These are phyloP conservation scores for Drosophila mercatorum DNA, from an alignment of 2,888 invertebrate genomes.

Conservation along the genomic window DNA sequence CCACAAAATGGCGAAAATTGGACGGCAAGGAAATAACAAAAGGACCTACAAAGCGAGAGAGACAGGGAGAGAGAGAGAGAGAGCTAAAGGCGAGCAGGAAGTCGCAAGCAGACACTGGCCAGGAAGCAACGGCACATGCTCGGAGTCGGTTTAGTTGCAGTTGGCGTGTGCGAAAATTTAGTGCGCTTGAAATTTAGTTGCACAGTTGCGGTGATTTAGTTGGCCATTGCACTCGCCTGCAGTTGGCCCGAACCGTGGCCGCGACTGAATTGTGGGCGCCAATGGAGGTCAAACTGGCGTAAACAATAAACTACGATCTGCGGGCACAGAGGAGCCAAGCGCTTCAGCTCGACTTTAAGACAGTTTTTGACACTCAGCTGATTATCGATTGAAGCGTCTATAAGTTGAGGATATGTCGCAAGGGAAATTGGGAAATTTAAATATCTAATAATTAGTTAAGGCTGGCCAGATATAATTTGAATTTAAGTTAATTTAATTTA, in stretches of 20 bases:
- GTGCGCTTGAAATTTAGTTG: slow-evolving; percentile 79
- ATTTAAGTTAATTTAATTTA: too few species aligned
- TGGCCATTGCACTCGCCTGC: slow-evolving; percentile 43
- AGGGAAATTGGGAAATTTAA: background rate
- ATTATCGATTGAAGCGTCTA: background rate
- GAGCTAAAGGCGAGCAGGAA: slow-evolving; percentile 6
- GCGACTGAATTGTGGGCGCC: slow-evolving; percentile 22
- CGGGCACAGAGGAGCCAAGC: background rate
- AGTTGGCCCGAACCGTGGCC: slow-evolving; percentile 25
- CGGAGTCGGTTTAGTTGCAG: slow-evolving; percentile 47
- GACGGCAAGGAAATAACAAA: slow-evolving; percentile 66
- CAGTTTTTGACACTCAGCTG: background rate
- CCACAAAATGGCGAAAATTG: slow-evolving; percentile 77
- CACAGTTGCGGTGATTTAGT: slow-evolving; percentile 74
- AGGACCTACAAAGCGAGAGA: slow-evolving; percentile 14
- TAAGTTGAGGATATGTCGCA: too few species aligned
- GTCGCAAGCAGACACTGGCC: slow-evolving; percentile 41
- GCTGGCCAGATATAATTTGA: too few species aligned
- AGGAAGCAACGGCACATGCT: slow-evolving; percentile 37
- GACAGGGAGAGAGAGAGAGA: background rate
- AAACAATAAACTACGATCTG: slow-evolving; percentile 36
- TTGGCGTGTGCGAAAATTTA: slow-evolving; percentile 71
- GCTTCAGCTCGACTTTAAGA: background rate
- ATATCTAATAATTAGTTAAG: too few species aligned
- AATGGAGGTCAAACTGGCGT: slow-evolving; percentile 36